These are phyloP conservation scores for Allolobophora icterica DNA, from an alignment of 2,888 invertebrate genomes.

Conservation along the genomic window DNA sequence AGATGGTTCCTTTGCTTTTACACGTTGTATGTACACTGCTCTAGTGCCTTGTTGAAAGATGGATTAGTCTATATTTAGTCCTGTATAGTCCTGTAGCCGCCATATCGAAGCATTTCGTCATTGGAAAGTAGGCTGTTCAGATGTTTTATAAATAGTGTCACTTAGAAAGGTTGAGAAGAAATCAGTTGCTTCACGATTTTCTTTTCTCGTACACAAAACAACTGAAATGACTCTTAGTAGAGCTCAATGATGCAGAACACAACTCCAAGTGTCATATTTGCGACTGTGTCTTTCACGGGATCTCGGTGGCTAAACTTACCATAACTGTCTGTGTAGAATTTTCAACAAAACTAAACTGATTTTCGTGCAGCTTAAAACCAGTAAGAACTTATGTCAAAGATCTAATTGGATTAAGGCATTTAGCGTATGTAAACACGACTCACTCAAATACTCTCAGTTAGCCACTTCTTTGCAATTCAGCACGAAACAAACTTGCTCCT, in stretches of 20 bases:
- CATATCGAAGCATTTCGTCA: background rate
- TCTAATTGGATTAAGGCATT: background rate
- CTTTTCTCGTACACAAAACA: background rate
- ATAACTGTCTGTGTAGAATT: too few relatives aligned
- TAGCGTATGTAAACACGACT: background rate
- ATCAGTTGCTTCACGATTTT: background rate
- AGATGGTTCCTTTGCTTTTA: background rate
- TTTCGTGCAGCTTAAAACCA: background rate
- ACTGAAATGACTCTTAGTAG: too few relatives aligned
- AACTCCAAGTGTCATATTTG: background rate
- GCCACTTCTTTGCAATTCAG: background rate
- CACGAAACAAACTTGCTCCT: background rate
- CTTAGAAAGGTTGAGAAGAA: background rate
- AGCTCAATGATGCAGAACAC: too few relatives aligned
- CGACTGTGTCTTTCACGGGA: background rate
- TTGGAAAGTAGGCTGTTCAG: background rate
- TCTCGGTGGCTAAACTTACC: background rate
- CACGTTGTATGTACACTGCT: background rate
- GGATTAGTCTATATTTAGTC: background rate
- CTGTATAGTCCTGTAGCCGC: background rate
- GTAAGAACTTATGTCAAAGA: too few relatives aligned
- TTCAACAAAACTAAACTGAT: background rate
- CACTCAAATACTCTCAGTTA: too few relatives aligned
- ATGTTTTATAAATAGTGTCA: background rate
- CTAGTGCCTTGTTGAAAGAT: background rate